Evolutionary conservation across 2,113 vertebrate genomes (phyloP), one percentile per base, ranked within the genome.

Genomic region (Halichoeres trimaculatus): DNA sequence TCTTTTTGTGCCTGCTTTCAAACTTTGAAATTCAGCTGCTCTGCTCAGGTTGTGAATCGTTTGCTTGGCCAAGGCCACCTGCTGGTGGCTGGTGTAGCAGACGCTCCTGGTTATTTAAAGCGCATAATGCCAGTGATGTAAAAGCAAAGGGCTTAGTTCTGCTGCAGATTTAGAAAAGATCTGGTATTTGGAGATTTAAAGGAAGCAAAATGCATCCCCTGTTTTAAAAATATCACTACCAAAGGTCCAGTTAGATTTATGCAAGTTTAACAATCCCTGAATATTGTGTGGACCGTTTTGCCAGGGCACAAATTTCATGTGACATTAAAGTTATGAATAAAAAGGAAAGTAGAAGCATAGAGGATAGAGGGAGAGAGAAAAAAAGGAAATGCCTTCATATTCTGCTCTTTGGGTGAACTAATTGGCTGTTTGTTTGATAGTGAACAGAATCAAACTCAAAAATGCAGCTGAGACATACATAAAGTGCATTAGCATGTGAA

Each of bases 211-310:
- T 26, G 5, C 70, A 35, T 56, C 52, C 41, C 51, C 30, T 30
- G 60, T 74, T 83, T 77, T 67, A 48, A 79, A 79, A 70, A 80
- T 67, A 72, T 80, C 79, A 76, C 59, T 61, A 69, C 75, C 69
- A 76, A 77, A 83, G 57, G 7, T 2, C 53, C 52, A 72, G 41
- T 83, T 54, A 26, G 68, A 75, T 77, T 55, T 74, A 78, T 34
- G 56, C 17, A 41, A 56, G 48, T 50, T 48, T 68, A 83, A 69
- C 40, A 52, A 82, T 43, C 51, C 20, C 20, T 59, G 36, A 73
- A 74, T 45, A 26, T 58, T 55, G 70, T 62, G 62, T 17, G 55
- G 20, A 70, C 58, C 48, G 55, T 57, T 74, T 56, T 72, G 58
- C 41, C 13, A 4, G 41, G 16, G 5, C 41, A 16, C 41, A 45